These are phyloP conservation scores for Volucella inanis DNA, from an alignment of 2,888 invertebrate species.

Conservation along the genomic window DNA sequence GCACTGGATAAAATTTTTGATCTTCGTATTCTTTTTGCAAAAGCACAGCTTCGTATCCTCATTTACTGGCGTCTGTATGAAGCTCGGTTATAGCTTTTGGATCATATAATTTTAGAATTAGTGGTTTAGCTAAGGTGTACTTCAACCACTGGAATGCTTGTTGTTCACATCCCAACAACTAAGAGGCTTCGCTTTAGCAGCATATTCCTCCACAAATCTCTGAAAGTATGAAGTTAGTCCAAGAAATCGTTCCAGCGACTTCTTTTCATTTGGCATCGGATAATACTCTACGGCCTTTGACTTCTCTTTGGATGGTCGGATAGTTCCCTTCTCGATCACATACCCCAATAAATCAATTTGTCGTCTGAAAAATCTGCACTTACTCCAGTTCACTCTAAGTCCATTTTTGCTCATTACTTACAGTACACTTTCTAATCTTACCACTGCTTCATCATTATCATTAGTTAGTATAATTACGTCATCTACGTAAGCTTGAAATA, in stretches of 20 bases:
- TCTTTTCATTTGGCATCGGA: neutral
- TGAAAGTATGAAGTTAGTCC: slow-evolving; percentile 11
- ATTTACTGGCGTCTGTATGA: slow-evolving; percentile 34
- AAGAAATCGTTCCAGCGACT: slow-evolving; percentile 11
- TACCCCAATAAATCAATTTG: too few relatives aligned
- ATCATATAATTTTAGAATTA: too few relatives aligned
- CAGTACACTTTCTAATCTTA: too few relatives aligned
- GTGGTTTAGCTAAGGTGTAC: slow-evolving; percentile 1
- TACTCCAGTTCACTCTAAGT: slow-evolving; percentile 9
- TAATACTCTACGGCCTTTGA: too few relatives aligned
- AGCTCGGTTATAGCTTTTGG: neutral
- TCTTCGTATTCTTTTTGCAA: slow-evolving; percentile 72
- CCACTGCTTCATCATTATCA: too few relatives aligned
- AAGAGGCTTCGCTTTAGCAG: neutral
- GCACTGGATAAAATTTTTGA: slow-evolving; percentile 70
- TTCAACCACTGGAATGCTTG: neutral
- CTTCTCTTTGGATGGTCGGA: too few relatives aligned
- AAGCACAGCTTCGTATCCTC: slow-evolving; percentile 72
- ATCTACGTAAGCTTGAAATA: slow-evolving; percentile 1
- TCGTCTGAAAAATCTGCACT: slow-evolving; percentile 1
- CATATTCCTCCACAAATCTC: slow-evolving; percentile 15
- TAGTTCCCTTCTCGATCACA: too few relatives aligned
- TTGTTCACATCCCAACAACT: neutral
- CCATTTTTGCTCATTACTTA: slow-evolving; percentile 7
- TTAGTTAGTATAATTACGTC: neutral